Base-by-base conservation (phyloP, 1,140 invertebrate species). In the Popillia japonica region DNA sequence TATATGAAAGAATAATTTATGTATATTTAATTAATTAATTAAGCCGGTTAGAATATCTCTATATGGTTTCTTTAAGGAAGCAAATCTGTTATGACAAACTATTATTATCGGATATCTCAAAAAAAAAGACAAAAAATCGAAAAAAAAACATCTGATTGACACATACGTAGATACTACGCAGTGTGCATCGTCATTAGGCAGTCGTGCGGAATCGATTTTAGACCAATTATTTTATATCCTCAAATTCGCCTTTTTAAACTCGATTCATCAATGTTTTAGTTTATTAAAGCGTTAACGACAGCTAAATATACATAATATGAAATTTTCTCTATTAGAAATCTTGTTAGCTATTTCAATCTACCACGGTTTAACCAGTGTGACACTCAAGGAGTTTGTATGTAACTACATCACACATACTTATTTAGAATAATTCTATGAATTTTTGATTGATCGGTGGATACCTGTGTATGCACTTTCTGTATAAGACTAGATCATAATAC, bases 1-100 rank as follows among this genome's bases (percentile, higher is more conserved):
- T 74, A 74, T 74, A 48, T 41, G n/a, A 42, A 74, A 74, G 61
- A 68, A 34, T 74, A 74, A 74, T 74, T 74, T 74, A 74, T 74
- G 41, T 74, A 44, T 74, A 74, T 74, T 74, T 74, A 74, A 74
- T 41, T 74, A 41, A 41, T 23, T 44, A 27, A 74, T 44, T 74
- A 74, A 41, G 41, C 41, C 41, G 34, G n/a, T 44, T 74, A 74
- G 72, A 74, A 74, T 23, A 41, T 44, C 41, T 9, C n/a, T 14
- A 41, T 40, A 41, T 74, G 34, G 34, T 74, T 74, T 74, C 17
- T 27, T 41, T 44, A 74, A 22, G 72, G 40, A 74, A 74, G 41
- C 40, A 41, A 44, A 42, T 41, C 34, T 40, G 17, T 74, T 42
- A 42, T 74, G 27, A 74, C 41, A 42, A 41, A 41, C 17, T 41